phyloP scores from a whole-genome alignment of 2,113 vertebrate species.

The Actenoides lindsayi region DNA sequence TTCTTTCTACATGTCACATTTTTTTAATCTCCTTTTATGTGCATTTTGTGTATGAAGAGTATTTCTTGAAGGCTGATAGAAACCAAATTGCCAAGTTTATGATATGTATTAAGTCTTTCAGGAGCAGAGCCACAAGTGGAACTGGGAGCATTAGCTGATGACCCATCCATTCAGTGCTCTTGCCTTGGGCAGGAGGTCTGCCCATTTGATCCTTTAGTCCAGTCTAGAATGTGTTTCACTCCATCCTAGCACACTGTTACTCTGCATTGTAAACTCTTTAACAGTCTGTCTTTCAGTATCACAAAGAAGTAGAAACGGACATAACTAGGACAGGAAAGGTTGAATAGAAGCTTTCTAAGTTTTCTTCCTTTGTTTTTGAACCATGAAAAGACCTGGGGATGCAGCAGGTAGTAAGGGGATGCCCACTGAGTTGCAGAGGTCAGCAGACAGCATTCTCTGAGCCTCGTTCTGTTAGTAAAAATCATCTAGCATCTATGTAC shows the following conservation, averaged over 20 bases:
- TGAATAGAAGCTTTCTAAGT: neutral
- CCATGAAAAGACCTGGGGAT: neutral
- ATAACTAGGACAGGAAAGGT: neutral
- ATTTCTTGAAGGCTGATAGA: neutral
- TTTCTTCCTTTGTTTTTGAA: neutral
- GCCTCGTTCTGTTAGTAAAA: neutral
- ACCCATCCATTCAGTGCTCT: neutral
- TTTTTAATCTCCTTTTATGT: neutral
- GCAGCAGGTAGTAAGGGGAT: neutral
- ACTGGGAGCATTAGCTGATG: neutral
- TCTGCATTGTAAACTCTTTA: neutral
- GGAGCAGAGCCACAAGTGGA: neutral
- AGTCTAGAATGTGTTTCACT: neutral
- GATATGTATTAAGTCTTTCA: neutral
- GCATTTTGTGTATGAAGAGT: neutral
- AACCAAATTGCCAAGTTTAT: neutral
- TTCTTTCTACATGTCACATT: neutral
- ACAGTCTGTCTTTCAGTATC: neutral
- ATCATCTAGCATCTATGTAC: neutral
- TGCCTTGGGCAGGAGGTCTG: neutral
- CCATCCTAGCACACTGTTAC: neutral
- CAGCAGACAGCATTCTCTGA: neutral
- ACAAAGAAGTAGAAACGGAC: neutral
- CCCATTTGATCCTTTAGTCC: neutral
- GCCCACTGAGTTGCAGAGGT: neutral